A percentile compares a stretch with the other conserved stretches of the same genome.
Conservation (phyloP, 1,140 invertebrate species). For the Aradophagus sp. region DNA sequence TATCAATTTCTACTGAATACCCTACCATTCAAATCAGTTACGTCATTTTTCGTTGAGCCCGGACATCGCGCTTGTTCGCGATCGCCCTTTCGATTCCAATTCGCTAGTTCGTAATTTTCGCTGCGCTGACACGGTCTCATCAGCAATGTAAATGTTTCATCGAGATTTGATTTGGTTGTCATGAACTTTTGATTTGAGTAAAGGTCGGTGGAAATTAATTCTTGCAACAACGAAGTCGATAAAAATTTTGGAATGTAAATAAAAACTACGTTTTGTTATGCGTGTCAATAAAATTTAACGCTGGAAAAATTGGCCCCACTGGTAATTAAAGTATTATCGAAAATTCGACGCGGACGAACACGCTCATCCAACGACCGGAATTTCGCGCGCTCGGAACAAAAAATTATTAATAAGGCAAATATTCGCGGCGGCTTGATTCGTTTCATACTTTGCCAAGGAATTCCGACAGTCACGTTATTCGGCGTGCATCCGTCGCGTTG, state of each 20-base stretch:
- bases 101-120: background rate
- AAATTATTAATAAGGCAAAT: slow-evolving; percentile 71
- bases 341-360: slow-evolving; percentile 9
- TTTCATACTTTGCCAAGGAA: slow-evolving; percentile 66
- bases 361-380: no score
- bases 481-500: slow-evolving; percentile 24
- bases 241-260: slow-evolving; percentile 30
- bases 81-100: no score
- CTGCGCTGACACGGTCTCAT: slow-evolving; percentile 25
- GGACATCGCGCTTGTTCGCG: no score
- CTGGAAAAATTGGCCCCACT: slow-evolving; percentile 12
- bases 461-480: slow-evolving; percentile 44
- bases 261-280: slow-evolving; percentile 13
- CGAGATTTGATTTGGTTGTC: slow-evolving; percentile 7
- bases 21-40: slow-evolving; percentile 57
- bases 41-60: slow-evolving; percentile 41
- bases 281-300: slow-evolving; percentile 32
- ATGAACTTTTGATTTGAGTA: slow-evolving; percentile 5
- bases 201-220: no score
- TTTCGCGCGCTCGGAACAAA: slow-evolving; percentile 18
- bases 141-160: slow-evolving; percentile 34
- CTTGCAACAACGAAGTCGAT: background rate
- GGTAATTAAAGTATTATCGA: slow-evolving; percentile 34
- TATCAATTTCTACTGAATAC: slow-evolving; percentile 62
- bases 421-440: slow-evolving; percentile 54